A percentile compares a stretch with the other conserved stretches of the same genome.
Conservation (phyloP, 1,140 invertebrate genomes). For the Anastrepha ludens region DNA sequence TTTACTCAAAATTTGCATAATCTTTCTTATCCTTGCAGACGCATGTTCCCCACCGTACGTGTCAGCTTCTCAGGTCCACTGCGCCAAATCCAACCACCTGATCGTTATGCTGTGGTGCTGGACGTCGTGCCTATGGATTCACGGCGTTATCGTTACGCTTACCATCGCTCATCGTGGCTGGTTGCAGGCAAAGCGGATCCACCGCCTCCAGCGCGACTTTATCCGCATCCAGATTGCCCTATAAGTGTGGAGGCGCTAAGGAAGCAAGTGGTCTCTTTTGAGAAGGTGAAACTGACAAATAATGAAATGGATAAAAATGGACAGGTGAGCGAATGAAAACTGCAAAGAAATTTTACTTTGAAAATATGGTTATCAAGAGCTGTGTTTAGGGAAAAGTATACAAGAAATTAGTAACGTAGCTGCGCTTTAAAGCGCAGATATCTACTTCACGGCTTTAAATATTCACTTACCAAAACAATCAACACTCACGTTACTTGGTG, state of each 20-base stretch:
- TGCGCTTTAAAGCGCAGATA: too few species aligned
- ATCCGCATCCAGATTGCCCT: constrained; percentile 97
- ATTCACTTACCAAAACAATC: too few species aligned
- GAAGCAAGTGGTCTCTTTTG: constrained; percentile 98
- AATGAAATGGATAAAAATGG: constrained; percentile 99
- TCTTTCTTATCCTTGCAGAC: constrained; percentile 77
- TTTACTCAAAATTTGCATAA: too few species aligned
- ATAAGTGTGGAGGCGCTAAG: constrained; percentile 95
- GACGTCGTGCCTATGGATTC: constrained; percentile 98
- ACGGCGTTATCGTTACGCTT: constrained; percentile 98
- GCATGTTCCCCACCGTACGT: constrained; percentile 98
- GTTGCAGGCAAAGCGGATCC: constrained; percentile 99
- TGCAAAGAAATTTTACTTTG: constrained; percentile 53
- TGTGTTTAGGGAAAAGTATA: not conserved
- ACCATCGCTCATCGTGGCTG: constrained; percentile 98
- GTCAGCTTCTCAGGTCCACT: constrained; percentile 92
- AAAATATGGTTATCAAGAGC: not conserved
- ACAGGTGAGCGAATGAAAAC: constrained; percentile 83
- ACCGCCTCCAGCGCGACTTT: constrained; percentile 92
- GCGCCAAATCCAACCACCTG: constrained; percentile 77
- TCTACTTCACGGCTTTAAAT: too few species aligned
- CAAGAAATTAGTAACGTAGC: not conserved
- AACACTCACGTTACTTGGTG: too few species aligned
- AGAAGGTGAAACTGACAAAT: constrained; percentile 99
- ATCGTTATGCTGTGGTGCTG: constrained; percentile 94